Base-by-base conservation (phyloP, 2,797 vertebrate species). In the Phoxinus dragarum region DNA sequence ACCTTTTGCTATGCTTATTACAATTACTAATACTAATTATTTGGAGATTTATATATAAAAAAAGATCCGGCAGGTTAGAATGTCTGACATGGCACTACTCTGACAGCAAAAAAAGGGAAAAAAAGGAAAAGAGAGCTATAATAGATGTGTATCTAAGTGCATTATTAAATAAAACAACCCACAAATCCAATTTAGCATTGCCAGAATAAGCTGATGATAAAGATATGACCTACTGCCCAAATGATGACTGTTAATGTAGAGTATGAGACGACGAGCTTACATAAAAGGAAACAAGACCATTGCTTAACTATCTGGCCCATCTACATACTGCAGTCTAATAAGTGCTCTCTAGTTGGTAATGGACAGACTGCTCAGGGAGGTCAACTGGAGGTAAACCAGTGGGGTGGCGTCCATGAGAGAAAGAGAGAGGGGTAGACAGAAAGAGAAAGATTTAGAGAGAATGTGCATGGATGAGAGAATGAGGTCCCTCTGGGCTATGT, bases 371-470 rank as follows among this genome's bases (percentile, higher is more conserved):
- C 49, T 77, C n/a, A 44, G 42, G 47, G 90, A 90, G 95, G 94
- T 95, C 94, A 94, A 44, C 81, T 19, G 84, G 91, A 95, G 95
- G 93, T 95, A 93, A 94, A 91, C 88, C 84, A 89, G 84, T 90
- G 90, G 91, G 91, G 90, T 90, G 91, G 88, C 74, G 84, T 82
- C 92, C 84, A 90, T 90, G 90, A 84, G 56, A 82, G 54, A 67
- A 73, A 71, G 42, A 82, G 84, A 76, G 17, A 73, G 68, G 21
- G 6, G 68, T 72, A 91, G 84, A 76, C 80, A 74, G 38, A 86
- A 87, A 90, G 83, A 89, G 16, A 84, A 36, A 54, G 75, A 77
- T 42, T 49, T 67, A 84, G 78, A 83, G 49, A 44, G 16, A 59
- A 52, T 59, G 69, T 73, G 81, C 82, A 92, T 89, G 91, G 88